Conservation (phyloP, 2,113 vertebrate genomes). For the Datnioides undecimradiatus region DNA sequence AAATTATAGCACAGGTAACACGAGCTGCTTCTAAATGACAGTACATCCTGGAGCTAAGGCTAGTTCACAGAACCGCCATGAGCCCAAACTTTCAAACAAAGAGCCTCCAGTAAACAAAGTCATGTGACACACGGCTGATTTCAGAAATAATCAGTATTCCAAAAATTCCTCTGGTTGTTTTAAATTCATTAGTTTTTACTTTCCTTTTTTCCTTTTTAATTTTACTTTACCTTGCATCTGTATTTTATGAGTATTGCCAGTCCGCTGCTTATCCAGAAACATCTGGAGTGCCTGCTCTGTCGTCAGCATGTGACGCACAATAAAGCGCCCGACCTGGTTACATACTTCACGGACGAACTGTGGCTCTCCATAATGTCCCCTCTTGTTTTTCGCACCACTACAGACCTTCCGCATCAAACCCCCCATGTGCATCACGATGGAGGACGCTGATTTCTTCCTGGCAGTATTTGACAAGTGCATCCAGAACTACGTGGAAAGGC, state of each 20-base stretch:
- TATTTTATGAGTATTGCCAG: neutral
- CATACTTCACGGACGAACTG: neutral
- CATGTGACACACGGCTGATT: too few species aligned
- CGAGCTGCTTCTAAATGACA: too few species aligned
- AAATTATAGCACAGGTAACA: too few species aligned
- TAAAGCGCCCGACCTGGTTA: neutral
- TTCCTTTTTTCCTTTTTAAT: too few species aligned
- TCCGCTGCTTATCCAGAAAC: neutral
- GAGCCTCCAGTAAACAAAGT: too few species aligned
- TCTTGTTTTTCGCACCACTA: slow-evolving; percentile 13
- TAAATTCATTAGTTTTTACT: too few species aligned
- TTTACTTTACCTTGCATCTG: too few species aligned
- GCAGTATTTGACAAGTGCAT: slow-evolving; percentile 88
- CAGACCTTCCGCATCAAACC: slow-evolving; percentile 94
- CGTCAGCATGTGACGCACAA: neutral
- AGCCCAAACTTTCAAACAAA: too few species aligned
- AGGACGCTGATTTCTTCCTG: slow-evolving; percentile 89
- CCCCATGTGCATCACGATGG: slow-evolving; percentile 92
- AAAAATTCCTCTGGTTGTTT: too few species aligned
- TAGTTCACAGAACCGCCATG: too few species aligned
- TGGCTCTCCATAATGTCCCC: neutral
- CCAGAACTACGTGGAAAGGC: slow-evolving; percentile 82
- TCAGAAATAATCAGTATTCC: too few species aligned
- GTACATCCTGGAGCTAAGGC: too few species aligned
- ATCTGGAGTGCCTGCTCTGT: neutral